A percentile compares a stretch with the other conserved stretches of the same genome.
Conservation (phyloP, 2,797 vertebrate species). For the Potorous gilbertii region DNA sequence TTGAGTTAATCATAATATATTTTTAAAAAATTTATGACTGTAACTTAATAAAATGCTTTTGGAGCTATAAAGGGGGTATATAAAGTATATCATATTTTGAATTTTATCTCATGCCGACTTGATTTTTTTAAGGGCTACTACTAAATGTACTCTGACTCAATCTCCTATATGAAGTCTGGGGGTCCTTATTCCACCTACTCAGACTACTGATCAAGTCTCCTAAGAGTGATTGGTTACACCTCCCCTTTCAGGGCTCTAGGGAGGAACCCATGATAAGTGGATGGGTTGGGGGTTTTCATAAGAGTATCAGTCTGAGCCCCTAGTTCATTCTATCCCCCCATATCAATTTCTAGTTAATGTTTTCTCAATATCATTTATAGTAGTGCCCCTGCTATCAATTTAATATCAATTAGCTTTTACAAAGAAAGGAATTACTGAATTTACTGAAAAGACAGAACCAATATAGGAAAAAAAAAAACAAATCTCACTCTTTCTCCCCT, state of each 20-base stretch:
- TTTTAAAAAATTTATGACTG: background rate
- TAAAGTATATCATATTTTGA: background rate
- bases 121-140: background rate
- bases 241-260: background rate
- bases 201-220: background rate
- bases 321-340: background rate
- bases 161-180: background rate
- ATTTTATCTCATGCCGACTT: background rate
- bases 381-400: background rate
- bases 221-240: background rate
- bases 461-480: background rate
- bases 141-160: background rate
- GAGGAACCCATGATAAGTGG: background rate
- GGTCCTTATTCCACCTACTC: background rate
- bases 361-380: background rate
- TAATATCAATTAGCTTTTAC: background rate
- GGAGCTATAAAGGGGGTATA: background rate
- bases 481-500: background rate
- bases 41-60: background rate
- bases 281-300: background rate
- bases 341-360: background rate
- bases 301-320: background rate
- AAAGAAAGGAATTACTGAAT: background rate
- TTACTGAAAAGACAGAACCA: background rate
- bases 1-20: background rate